Base-by-base conservation (phyloP, 2,113 vertebrate species). In the Poeciliopsis retropinna region DNA sequence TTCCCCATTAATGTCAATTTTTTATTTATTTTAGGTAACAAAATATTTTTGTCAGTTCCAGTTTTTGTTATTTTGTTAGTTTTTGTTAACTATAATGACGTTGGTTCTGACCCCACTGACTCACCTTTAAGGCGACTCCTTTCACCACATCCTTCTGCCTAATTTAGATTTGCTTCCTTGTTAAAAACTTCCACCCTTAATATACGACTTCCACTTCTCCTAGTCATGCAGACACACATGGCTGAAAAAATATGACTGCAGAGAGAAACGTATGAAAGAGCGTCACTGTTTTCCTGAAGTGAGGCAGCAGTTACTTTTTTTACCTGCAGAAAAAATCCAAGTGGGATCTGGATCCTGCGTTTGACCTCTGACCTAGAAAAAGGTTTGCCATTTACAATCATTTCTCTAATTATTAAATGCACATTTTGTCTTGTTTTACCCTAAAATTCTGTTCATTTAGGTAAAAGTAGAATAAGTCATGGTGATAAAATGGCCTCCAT, bases 121-220 rank as follows among this genome's bases (percentile, higher is more conserved):
- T 88, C 87, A 89, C 88, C 78, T 70, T 78, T 87, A 90, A 89
- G 76, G 88, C 61, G 75, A 79, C 76, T 63, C 84, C 89, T 90
- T 80, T 92, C 89, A 82, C 74, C 89, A 85, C 81, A 70, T 91
- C 82, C 81, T 89, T 81, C 60, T 22, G 67, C 57, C 85, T 91
- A 85, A 91, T 90, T 88, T 75, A 88, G 90, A 93, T 91, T 91
- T 93, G 87, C 89, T 81, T 83, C 66, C 65, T 83, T 88, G 87
- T 91, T 89, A 86, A 90, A 82, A 72, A 71, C 65, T 66, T 62
- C 65, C 65, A 67, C 68, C 69, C 37, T 62, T 60, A 64, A 67
- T 41, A 70, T 47, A 84, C 76, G 86, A 86, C 72, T 76, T 88
- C 80, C 75, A 79, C 78, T 78, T 86, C 62, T 66, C 25, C 11